A percentile compares a stretch with the other conserved stretches of the same genome.
Evolutionary conservation across 2,888 invertebrate species (phyloP).

Genomic region (Notodonta dromedarius): DNA sequence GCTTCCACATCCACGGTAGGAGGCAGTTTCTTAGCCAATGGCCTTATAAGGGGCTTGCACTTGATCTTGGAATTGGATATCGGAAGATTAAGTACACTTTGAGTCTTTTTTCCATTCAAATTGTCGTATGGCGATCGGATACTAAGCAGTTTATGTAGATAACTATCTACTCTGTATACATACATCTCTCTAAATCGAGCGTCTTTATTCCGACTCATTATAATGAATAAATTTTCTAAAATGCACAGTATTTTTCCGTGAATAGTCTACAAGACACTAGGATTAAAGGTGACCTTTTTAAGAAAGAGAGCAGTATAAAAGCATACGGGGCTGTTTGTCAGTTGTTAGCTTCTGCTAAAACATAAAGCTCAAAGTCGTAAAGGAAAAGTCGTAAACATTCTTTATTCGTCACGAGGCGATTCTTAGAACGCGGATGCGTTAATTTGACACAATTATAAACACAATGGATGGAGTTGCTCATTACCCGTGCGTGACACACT

Average conservation of each 20-base stretch:
- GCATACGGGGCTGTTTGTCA: conserved; percentile 12
- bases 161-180: too few species aligned
- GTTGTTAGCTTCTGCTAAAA: conserved; percentile 26
- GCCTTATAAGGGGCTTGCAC: conserved; percentile 47
- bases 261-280: neutral
- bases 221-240: conserved; percentile 47
- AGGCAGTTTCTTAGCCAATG: conserved; percentile 55
- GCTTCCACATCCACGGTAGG: conserved; percentile 52
- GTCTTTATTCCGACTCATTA: conserved; percentile 45
- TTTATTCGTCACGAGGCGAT: conserved; percentile 32
- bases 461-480: conserved; percentile 39
- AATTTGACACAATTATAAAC: conserved; percentile 44
- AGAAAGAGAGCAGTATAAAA: conserved; percentile 9
- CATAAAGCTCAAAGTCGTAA: conserved; percentile 14
- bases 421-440: conserved; percentile 46
- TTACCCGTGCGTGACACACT: conserved; percentile 24
- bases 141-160: too few species aligned
- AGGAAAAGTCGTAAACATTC: conserved; percentile 11
- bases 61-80: conserved; percentile 28
- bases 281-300: conserved; percentile 17
- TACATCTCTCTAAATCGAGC: neutral
- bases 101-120: conserved; percentile 14
- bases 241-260: conserved; percentile 55
- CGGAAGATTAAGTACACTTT: conserved; percentile 24
- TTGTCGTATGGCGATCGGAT: conserved; percentile 5